Percentiles rank a stretch among this genome's conserved stretches.
These are phyloP conservation scores for Nannoperca australis DNA, from an alignment of 2,797 vertebrate species.

Conservation along the genomic window DNA sequence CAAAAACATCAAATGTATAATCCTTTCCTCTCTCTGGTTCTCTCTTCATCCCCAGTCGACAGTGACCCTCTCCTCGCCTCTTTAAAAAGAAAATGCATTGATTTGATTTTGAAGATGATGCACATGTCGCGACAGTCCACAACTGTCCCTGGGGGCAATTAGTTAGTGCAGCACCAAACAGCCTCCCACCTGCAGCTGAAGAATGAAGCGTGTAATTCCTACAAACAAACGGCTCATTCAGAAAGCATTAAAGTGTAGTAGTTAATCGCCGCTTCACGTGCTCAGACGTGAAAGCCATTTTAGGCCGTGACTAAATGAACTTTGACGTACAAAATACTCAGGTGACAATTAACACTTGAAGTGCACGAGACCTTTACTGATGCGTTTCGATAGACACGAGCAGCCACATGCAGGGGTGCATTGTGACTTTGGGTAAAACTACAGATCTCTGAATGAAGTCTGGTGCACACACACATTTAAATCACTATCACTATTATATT, in stretches of 20 bases:
- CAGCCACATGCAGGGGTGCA: not conserved
- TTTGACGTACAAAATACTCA: constrained; percentile 49
- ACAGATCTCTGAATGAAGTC: not conserved
- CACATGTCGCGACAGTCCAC: constrained; percentile 49
- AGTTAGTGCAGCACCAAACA: constrained; percentile 64
- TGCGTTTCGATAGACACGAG: not conserved
- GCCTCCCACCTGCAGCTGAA: constrained; percentile 63
- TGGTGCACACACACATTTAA: not conserved
- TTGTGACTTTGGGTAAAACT: not conserved
- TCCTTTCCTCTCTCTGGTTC: not conserved
- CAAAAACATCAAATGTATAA: not conserved
- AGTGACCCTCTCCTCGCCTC: not conserved
- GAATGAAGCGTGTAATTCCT: constrained; percentile 76
- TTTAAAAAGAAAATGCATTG: constrained; percentile 34
- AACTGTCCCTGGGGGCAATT: constrained; percentile 71
- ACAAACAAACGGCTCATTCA: constrained; percentile 74
- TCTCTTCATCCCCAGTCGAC: not conserved
- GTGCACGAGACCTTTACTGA: constrained; percentile 25
- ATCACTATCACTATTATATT: not conserved
- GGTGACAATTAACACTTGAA: constrained; percentile 36
- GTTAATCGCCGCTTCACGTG: constrained; percentile 63
- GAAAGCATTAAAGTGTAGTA: constrained; percentile 65
- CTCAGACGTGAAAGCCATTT: constrained; percentile 46
- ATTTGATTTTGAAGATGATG: not conserved
- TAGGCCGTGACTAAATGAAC: constrained; percentile 44